phyloP scores from a whole-genome alignment of 2,797 vertebrate species.

The Atherinosoma microstoma region DNA sequence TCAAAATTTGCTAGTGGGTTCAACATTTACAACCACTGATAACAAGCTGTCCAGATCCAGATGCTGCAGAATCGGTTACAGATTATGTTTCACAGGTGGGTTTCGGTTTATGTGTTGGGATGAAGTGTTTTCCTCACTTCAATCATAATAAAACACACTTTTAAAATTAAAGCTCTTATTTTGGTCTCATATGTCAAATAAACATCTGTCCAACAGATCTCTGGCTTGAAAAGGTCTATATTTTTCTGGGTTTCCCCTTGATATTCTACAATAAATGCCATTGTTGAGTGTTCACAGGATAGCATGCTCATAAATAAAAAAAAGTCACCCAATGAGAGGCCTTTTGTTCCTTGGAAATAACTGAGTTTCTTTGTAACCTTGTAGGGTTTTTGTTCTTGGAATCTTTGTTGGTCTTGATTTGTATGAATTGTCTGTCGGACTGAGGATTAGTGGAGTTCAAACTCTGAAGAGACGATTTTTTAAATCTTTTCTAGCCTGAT shows the following conservation, averaged over 20 bases:
- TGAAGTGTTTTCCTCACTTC: neutral
- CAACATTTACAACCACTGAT: neutral
- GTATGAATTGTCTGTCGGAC: neutral
- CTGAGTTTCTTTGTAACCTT: neutral
- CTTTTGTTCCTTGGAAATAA: neutral
- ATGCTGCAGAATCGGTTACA: neutral
- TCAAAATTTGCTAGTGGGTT: neutral
- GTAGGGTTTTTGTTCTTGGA: neutral
- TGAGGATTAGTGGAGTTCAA: neutral
- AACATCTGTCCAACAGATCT: neutral
- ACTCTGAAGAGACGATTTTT: neutral
- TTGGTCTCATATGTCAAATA: neutral
- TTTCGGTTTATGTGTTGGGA: neutral
- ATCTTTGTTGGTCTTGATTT: neutral
- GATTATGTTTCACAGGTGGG: neutral
- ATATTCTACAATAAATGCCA: neutral
- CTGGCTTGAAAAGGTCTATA: neutral
- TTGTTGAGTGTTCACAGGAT: neutral
- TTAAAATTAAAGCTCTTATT: neutral
- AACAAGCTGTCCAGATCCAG: neutral
- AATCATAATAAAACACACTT: neutral
- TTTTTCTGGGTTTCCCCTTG: neutral
- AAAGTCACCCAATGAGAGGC: neutral
- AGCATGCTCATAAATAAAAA: neutral
- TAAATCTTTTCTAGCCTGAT: slow-evolving; percentile 1